Evolutionary conservation across 2,888 invertebrate species (phyloP).

Genomic region (Chrysolina oricalcia): DNA sequence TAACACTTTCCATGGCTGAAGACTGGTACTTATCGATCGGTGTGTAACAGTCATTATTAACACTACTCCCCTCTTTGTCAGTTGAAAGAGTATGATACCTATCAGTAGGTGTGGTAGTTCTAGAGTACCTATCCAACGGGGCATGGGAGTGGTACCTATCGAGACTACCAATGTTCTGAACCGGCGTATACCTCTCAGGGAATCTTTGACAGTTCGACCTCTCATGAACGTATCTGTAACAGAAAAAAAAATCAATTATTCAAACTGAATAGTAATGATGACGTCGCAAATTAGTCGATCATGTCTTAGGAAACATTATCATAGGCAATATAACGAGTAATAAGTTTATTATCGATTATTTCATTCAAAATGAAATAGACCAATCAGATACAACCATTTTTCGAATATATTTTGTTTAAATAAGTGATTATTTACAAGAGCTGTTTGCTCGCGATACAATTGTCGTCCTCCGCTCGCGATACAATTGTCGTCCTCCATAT

Average conservation of each 20-base stretch:
- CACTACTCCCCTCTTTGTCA: constrained; percentile 70
- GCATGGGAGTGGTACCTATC: constrained; percentile 66
- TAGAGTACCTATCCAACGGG: constrained; percentile 64
- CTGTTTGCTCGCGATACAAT: too few relatives aligned
- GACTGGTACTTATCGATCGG: constrained; percentile 64
- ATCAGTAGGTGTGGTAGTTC: constrained; percentile 68
- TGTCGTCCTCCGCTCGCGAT: too few relatives aligned
- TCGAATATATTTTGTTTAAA: too few relatives aligned
- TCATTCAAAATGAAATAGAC: too few relatives aligned
- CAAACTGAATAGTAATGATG: too few relatives aligned
- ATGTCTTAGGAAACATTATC: too few relatives aligned
- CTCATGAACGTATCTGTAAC: constrained; percentile 53
- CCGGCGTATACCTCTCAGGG: constrained; percentile 64
- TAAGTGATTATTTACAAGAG: too few relatives aligned
- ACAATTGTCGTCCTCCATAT: too few relatives aligned
- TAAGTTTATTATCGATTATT: too few relatives aligned
- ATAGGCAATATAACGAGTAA: constrained; percentile 2
- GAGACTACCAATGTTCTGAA: constrained; percentile 64
- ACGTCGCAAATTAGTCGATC: too few relatives aligned
- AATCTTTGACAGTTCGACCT: constrained; percentile 59
- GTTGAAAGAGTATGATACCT: constrained; percentile 69
- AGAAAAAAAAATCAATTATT: constrained; percentile 15
- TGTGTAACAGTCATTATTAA: constrained; percentile 67
- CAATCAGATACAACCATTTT: too few relatives aligned
- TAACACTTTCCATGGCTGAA: constrained; percentile 56